Base-by-base conservation (phyloP, 37 sponge, comb jelly and placozoan species). In the Axinella damicornis region DNA sequence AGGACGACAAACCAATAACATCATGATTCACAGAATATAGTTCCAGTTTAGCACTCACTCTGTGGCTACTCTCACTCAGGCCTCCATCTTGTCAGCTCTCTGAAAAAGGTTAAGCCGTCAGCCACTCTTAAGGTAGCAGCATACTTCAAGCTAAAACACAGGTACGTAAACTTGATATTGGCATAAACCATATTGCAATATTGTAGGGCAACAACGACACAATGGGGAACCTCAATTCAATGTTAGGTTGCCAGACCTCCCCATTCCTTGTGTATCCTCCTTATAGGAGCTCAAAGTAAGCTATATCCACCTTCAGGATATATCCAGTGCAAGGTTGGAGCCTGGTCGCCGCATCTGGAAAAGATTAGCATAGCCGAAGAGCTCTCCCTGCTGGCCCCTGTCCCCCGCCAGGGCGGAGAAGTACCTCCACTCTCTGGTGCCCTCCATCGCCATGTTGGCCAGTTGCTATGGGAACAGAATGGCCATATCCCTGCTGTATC, bases 331-430 rank as follows among this genome's bases (percentile, higher is more conserved):
- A 28, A 86, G 71, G 53, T 62, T 74, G 61, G 6, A 15, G 21
- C 74, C 73, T 58, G 40, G 71, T 40, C 32, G 53, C 52, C 74
- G 57, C 19, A 87, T 53, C 13, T 32, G 56, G 21, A 83, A 87
- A 20, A 87, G 64, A 59, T 80, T 87, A 18, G 15, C n/a, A 58
- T 65, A 80, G 33, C 88, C 73, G 57, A 87, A 87, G 25, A 87
- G 81, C 36, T 87, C 88, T 33, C 88, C 81, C 38, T 71, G n/a
- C 57, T 77, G 88, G 0, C n/a, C n/a, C 67, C 53, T 79, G 73
- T 69, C 81, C 0, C 81, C 88, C 24, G 63, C 81, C 25, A 80
- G 65, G 5, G 27, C 80, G 4, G 56, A 39, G 66, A 87, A 80
- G 46, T 71, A 55, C 9, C 74, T 53, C 15, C 74, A 2, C 28